phyloP scores from a whole-genome alignment of 2,797 vertebrate genomes.

The Falco cherrug region DNA sequence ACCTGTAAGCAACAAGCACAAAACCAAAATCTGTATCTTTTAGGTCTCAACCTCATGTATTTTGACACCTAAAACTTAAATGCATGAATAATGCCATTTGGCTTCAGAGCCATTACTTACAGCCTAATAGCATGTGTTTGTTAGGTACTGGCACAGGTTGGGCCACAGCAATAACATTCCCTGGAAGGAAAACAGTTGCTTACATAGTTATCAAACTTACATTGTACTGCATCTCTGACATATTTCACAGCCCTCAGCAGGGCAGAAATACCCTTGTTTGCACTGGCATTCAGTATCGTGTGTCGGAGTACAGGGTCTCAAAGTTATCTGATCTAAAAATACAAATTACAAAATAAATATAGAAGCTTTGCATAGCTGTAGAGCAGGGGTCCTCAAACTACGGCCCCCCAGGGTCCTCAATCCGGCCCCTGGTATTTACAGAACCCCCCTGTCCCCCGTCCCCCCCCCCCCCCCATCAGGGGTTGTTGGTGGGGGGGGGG shows the following conservation, averaged over 20 bases:
- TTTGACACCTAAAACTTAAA: not conserved
- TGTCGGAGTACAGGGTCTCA: not conserved
- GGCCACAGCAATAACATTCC: not conserved
- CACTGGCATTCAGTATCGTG: conserved; percentile 59
- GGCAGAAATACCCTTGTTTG: conserved; percentile 23
- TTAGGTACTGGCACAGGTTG: not conserved
- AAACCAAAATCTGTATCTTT: fast-evolving
- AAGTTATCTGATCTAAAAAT: conserved; percentile 22
- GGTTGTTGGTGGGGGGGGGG: no score
- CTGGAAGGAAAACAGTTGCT: not conserved
- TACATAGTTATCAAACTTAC: conserved; percentile 30
- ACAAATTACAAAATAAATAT: not conserved
- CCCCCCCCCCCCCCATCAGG: no score
- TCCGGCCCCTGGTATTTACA: no score
- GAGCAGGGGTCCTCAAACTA: no score
- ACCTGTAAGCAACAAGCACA: not conserved
- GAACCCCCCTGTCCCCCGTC: no score
- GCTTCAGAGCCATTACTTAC: not conserved
- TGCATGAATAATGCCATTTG: not conserved
- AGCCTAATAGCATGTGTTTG: not conserved
- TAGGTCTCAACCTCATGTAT: not conserved
- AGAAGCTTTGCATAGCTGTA: not conserved
- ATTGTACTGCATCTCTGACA: not conserved
- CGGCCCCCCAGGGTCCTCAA: no score
- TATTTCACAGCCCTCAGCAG: not conserved